These are phyloP conservation scores for Drosophila pseudoananassae DNA, from an alignment of 1,140 invertebrate species.

Conservation along the genomic window DNA sequence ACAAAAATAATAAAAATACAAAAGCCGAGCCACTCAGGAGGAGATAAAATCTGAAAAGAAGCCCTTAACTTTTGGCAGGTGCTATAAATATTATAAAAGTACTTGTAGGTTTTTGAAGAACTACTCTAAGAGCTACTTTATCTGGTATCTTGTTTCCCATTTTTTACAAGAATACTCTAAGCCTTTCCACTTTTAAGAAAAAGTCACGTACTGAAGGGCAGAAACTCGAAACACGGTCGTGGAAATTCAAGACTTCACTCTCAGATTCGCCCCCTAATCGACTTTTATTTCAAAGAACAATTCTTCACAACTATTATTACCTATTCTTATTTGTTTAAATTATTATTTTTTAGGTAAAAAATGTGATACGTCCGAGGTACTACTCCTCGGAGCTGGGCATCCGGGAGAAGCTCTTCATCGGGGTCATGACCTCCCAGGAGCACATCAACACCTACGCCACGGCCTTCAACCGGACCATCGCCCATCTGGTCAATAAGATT, in stretches of 20 bases:
- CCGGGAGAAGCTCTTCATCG: constrained; percentile 94
- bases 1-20: neutral
- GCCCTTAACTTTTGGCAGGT: constrained; percentile 3
- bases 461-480: constrained; percentile 92
- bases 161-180: neutral
- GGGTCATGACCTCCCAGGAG: constrained; percentile 90
- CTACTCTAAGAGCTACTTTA: neutral
- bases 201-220: neutral
- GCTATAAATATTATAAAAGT: neutral
- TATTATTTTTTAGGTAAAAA: constrained; percentile 67
- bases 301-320: too few relatives aligned
- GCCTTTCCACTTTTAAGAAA: neutral
- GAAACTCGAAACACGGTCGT: neutral
- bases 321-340: too few relatives aligned
- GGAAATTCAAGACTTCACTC: neutral
- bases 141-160: neutral
- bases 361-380: constrained; percentile 92
- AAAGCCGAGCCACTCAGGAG: constrained; percentile 19
- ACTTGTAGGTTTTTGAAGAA: neutral
- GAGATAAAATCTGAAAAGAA: constrained; percentile 20
- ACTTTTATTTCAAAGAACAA: too few relatives aligned
- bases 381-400: constrained; percentile 97
- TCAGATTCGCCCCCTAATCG: neutral
- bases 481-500: constrained; percentile 91
- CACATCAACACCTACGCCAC: constrained; percentile 89